These are phyloP conservation scores for Drosophila mayri DNA, from an alignment of 1,140 invertebrate species.

Conservation along the genomic window DNA sequence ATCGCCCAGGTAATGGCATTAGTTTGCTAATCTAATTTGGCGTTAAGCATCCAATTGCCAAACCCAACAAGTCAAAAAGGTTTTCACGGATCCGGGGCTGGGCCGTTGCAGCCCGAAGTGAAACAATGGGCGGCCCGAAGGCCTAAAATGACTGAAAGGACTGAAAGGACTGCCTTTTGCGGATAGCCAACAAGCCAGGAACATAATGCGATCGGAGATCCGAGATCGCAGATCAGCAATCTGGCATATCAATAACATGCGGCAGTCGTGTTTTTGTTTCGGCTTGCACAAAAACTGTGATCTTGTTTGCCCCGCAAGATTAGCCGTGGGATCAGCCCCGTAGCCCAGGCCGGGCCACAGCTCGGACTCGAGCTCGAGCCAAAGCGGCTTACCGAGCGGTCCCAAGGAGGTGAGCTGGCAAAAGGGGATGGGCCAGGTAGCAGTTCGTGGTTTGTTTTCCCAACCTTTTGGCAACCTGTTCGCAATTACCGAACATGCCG, in stretches of 20 bases:
- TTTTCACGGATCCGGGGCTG: conserved; percentile 72
- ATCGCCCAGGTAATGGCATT: conserved; percentile 71
- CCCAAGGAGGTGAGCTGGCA: conserved; percentile 16
- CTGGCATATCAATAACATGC: conserved; percentile 76
- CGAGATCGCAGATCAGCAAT: conserved; percentile 45
- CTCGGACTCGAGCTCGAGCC: conserved; percentile 42
- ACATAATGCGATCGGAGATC: conserved; percentile 53
- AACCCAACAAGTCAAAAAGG: conserved; percentile 81
- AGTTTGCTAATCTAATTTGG: conserved; percentile 84
- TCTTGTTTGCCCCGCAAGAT: conserved; percentile 78
- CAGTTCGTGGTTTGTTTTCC: conserved; percentile 37
- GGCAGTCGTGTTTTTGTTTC: conserved; percentile 58
- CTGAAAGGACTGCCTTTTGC: conserved; percentile 67
- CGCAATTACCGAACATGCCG: conserved; percentile 78
- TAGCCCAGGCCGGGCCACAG: conserved; percentile 3
- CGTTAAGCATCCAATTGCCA: conserved; percentile 77
- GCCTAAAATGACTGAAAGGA: conserved; percentile 38
- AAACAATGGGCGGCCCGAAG: conserved; percentile 65
- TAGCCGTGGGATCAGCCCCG: conserved; percentile 64
- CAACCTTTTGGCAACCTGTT: conserved; percentile 64
- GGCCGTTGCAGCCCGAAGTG: conserved; percentile 27
- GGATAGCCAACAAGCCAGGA: conserved; percentile 68
- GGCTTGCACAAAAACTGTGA: conserved; percentile 73
- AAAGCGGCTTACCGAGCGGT: conserved; percentile 69
- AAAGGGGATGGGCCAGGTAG: conserved; percentile 60